Base-by-base conservation (phyloP, 2,888 invertebrate genomes). In the Lobophora halterata region DNA sequence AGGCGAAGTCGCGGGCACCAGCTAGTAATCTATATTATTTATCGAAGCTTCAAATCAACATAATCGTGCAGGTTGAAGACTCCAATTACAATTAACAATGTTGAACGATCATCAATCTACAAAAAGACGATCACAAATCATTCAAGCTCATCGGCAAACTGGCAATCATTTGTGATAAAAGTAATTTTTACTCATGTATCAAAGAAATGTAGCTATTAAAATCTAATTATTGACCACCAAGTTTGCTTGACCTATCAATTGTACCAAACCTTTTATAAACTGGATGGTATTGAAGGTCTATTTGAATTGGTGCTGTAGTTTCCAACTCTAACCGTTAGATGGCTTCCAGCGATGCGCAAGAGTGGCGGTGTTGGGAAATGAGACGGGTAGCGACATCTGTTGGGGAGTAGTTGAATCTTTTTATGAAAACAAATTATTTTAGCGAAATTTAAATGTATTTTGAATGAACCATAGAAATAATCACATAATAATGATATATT, bases 141-240 rank as follows among this genome's bases (percentile, higher is more conserved):
- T 42, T 34, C 16, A 5, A 17, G 34, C 41, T 26, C 13, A 79
- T 78, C 70, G 77, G 79, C 70, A 66, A 75, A 37, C 38, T 58
- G 57, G 74, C 65, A 75, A 79, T 79, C 76, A 72, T 72, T 69
- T 61, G 71, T 70, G 72, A 69, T 75, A 76, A 75, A 76, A 71
- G 57, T 76, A 76, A 77, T 74, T 64, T 62, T 63, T 55, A 55
- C 58, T 32, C 66, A 65, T 71, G 60, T 69, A 70, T 74, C 74
- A 70, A 68, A 61, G 52, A 50, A 59, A 55, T 52, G 65, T 62
- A 58, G 69, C 43, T 69, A 83, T 83, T 83, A 83, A 79, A 82
- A 79, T 78, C 79, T 68, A 75, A 81, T 83, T 74, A 81, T 69
- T 60, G 29, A 27, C 32, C 17, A 49, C 73, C 65, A 67, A 10